Percentiles rank a stretch among this genome's conserved stretches.
Conservation (phyloP, 2,113 vertebrate species). For the Malurus elegans region DNA sequence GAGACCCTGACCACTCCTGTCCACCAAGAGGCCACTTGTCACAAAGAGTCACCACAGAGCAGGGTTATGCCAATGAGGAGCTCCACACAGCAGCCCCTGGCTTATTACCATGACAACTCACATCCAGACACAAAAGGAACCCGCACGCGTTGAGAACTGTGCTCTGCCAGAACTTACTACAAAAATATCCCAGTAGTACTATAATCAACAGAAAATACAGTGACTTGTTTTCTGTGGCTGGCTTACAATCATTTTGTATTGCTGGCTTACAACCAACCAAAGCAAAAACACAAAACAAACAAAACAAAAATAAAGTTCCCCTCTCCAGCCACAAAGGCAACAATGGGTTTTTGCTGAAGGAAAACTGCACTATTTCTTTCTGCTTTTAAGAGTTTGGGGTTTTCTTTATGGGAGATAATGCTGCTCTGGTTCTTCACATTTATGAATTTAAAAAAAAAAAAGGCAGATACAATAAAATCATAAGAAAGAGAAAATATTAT, state of each 20-base stretch:
- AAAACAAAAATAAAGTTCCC: neutral
- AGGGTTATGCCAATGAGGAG: neutral
- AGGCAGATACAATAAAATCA: neutral
- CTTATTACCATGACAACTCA: constrained; percentile 18
- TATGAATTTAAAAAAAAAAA: neutral
- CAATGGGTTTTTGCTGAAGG: neutral
- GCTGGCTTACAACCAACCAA: constrained; percentile 36
- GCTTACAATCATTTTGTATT: neutral
- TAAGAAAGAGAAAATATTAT: neutral
- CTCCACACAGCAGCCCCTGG: neutral
- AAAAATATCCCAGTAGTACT: constrained; percentile 42
- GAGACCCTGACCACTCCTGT: neutral
- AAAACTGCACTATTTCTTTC: neutral
- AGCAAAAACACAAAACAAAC: constrained; percentile 23
- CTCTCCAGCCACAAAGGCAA: neutral
- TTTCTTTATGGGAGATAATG: neutral
- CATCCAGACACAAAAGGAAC: constrained; percentile 30
- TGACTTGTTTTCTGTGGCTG: constrained; percentile 31
- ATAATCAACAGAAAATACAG: constrained; percentile 30
- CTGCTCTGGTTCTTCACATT: neutral
- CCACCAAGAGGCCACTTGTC: neutral
- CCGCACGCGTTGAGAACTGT: neutral
- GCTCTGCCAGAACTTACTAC: neutral
- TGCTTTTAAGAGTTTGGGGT: accelerated
- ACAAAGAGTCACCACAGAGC: neutral